phyloP scores from a whole-genome alignment of 1,140 invertebrate species.

The Drosophila saltans region DNA sequence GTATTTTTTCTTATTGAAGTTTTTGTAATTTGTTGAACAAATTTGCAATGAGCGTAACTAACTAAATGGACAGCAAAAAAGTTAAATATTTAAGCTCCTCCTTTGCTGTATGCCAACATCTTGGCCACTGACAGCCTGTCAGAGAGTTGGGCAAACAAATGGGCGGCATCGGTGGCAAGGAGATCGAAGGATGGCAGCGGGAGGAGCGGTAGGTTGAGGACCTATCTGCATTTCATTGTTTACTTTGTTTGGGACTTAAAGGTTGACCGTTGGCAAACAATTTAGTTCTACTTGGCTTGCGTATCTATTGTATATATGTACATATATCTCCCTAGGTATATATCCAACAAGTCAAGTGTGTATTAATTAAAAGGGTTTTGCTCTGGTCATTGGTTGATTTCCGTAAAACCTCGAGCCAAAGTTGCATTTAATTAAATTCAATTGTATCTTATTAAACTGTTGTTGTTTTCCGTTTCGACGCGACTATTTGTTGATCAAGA shows the following conservation, averaged over 20 bases:
- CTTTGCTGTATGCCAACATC: conserved; percentile 65
- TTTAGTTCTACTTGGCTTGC: conserved; percentile 5
- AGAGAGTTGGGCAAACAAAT: conserved; percentile 53
- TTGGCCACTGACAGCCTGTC: conserved; percentile 72
- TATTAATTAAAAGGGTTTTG: conserved; percentile 8
- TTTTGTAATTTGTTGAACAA: conserved; percentile 30
- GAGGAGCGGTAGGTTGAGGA: neutral
- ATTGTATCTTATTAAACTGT: conserved; percentile 48
- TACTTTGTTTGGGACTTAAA: neutral
- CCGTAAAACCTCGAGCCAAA: conserved; percentile 25
- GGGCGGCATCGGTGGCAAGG: conserved; percentile 46
- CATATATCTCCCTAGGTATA: neutral
- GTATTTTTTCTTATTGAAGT: neutral
- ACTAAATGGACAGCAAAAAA: conserved; percentile 41
- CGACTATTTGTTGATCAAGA: conserved; percentile 8
- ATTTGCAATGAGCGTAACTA: conserved; percentile 53
- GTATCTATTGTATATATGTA: neutral
- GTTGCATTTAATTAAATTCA: conserved; percentile 59
- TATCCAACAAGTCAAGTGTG: neutral
- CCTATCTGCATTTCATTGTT: conserved; percentile 4
- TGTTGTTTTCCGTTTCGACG: neutral
- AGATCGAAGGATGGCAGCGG: neutral
- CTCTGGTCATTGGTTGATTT: conserved; percentile 16
- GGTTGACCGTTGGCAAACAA: conserved; percentile 6
- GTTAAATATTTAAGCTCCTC: conserved; percentile 53